These are phyloP conservation scores for Heterotilapia buettikoferi DNA, from an alignment of 2,113 vertebrate genomes.

Conservation along the genomic window DNA sequence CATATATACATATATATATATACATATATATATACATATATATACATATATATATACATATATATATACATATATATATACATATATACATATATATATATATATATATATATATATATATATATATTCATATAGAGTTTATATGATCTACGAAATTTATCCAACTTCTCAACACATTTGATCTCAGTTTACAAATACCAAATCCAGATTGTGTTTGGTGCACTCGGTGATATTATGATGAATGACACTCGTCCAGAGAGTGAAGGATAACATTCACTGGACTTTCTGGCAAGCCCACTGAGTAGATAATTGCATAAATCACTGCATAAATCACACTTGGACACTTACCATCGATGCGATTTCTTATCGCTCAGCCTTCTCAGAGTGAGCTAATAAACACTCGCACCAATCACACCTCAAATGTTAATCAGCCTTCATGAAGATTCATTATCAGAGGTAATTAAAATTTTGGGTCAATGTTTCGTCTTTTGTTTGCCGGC, in stretches of 20 bases:
- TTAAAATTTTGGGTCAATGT: constrained; percentile 7
- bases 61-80: fast-evolving
- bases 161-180: background rate
- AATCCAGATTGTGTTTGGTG: background rate
- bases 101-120: too few species aligned
- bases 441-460: constrained; percentile 36
- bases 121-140: background rate
- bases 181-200: background rate
- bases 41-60: fast-evolving
- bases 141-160: background rate
- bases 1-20: fast-evolving
- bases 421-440: constrained; percentile 12
- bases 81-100: fast-evolving
- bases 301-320: constrained; percentile 7
- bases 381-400: constrained; percentile 5
- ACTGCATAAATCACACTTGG: background rate
- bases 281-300: background rate
- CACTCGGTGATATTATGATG: background rate
- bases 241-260: background rate
- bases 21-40: fast-evolving
- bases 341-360: background rate
- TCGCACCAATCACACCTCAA: background rate
- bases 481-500: background rate
- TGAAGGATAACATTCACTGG: background rate
- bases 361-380: constrained; percentile 1